phyloP scores from a whole-genome alignment of 1,140 invertebrate genomes.

The Papilio aristodemus region DNA sequence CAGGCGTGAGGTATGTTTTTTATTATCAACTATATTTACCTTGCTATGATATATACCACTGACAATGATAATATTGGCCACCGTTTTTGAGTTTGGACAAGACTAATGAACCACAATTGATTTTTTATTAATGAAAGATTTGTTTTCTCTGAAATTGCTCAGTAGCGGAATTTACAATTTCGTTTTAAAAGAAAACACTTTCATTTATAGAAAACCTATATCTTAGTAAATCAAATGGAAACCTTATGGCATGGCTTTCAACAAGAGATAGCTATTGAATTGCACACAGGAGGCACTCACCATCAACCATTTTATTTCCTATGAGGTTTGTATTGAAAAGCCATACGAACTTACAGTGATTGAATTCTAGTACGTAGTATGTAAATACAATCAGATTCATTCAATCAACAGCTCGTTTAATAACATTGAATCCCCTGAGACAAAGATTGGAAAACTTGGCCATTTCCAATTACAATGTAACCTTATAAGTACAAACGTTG shows the following conservation, averaged over 20 bases:
- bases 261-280: background rate
- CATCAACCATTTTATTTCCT: background rate
- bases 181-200: too few species aligned
- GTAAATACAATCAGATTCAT: background rate
- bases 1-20: too few species aligned
- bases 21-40: too few species aligned
- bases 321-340: background rate
- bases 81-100: too few species aligned
- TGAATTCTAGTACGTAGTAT: background rate
- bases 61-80: too few species aligned
- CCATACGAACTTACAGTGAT: slow-evolving; percentile 5
- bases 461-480: slow-evolving; percentile 2
- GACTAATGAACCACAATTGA: too few species aligned
- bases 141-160: too few species aligned
- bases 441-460: slow-evolving; percentile 14
- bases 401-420: slow-evolving; percentile 7
- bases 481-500: background rate
- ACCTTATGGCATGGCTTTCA: background rate
- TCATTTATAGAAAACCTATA: too few species aligned
- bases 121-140: too few species aligned
- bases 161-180: too few species aligned
- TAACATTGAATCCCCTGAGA: slow-evolving; percentile 4
- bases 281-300: background rate
- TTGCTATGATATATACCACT: too few species aligned
- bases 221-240: too few species aligned